Evolutionary conservation across 2,888 invertebrate species (phyloP).

Genomic region (Diplolepis rosae): DNA sequence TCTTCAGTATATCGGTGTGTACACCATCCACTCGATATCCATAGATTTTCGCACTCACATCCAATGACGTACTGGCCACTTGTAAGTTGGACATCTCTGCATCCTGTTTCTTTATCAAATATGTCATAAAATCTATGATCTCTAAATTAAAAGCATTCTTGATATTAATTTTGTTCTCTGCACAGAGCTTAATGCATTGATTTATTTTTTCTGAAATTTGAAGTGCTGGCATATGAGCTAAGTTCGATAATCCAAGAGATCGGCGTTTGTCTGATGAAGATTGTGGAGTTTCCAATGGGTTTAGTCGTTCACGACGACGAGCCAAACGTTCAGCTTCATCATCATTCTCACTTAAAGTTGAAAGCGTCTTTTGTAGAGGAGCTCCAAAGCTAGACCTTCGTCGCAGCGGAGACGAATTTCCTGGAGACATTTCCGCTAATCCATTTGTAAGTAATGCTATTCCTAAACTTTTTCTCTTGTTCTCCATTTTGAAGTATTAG

Average conservation of each 20-base stretch:
- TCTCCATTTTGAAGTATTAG: conserved; percentile 38
- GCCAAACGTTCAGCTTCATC: conserved; percentile 60
- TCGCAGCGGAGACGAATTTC: conserved; percentile 53
- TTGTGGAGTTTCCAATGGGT: background rate
- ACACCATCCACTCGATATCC: conserved; percentile 90
- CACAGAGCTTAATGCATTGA: conserved; percentile 61
- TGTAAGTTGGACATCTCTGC: conserved; percentile 83
- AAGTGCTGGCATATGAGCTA: conserved; percentile 53
- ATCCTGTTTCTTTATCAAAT: conserved; percentile 83
- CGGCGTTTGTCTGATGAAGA: conserved; percentile 45
- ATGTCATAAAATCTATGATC: conserved; percentile 89
- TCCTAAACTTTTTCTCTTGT: conserved; percentile 43
- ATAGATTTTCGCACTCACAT: conserved; percentile 92
- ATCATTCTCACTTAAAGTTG: conserved; percentile 56
- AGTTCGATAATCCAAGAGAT: conserved; percentile 54
- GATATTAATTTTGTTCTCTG: conserved; percentile 82
- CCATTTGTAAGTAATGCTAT: conserved; percentile 31
- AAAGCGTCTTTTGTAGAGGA: background rate
- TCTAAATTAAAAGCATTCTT: conserved; percentile 93
- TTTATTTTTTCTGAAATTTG: conserved; percentile 59
- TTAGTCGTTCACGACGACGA: conserved; percentile 42
- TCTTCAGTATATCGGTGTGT: conserved; percentile 86
- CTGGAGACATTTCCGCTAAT: conserved; percentile 28
- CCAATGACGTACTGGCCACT: conserved; percentile 89
- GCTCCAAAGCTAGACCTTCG: conserved; percentile 47